phyloP scores from a whole-genome alignment of 1,140 invertebrate genomes.

The Oncopeltus fasciatus region DNA sequence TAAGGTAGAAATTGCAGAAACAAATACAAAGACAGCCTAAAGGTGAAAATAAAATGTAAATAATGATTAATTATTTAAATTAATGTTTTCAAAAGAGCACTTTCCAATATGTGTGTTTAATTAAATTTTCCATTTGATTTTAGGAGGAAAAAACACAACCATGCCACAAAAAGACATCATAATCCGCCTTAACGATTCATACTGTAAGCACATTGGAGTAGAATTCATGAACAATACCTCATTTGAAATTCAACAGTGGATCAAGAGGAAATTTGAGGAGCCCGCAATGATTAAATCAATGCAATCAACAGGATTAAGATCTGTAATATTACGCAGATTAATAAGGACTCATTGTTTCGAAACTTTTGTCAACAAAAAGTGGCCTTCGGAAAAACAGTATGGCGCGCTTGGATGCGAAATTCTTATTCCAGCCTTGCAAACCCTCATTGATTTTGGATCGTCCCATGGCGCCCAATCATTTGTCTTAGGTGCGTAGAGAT shows the following conservation, averaged over 20 bases:
- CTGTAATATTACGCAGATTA: neutral
- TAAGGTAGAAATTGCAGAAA: too few relatives aligned
- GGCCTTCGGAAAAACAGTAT: neutral
- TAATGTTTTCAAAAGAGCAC: too few relatives aligned
- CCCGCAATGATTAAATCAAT: neutral
- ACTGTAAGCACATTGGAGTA: neutral
- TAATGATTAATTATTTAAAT: too few relatives aligned
- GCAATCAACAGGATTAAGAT: neutral
- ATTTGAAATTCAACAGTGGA: neutral
- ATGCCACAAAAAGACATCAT: neutral
- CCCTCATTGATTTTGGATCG: neutral
- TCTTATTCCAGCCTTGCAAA: neutral
- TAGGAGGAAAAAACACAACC: neutral
- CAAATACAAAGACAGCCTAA: too few relatives aligned
- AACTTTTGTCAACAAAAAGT: neutral
- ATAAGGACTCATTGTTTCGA: neutral
- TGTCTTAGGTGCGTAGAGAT: neutral
- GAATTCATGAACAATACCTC: neutral
- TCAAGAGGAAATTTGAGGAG: neutral
- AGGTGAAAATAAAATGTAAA: too few relatives aligned
- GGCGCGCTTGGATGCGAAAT: neutral
- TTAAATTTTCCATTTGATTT: neutral
- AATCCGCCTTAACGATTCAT: neutral
- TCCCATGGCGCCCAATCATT: neutral
- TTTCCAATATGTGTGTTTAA: too few relatives aligned